Evolutionary conservation across 2,113 vertebrate genomes (phyloP).

Genomic region (Campylomormyrus tamandua): DNA sequence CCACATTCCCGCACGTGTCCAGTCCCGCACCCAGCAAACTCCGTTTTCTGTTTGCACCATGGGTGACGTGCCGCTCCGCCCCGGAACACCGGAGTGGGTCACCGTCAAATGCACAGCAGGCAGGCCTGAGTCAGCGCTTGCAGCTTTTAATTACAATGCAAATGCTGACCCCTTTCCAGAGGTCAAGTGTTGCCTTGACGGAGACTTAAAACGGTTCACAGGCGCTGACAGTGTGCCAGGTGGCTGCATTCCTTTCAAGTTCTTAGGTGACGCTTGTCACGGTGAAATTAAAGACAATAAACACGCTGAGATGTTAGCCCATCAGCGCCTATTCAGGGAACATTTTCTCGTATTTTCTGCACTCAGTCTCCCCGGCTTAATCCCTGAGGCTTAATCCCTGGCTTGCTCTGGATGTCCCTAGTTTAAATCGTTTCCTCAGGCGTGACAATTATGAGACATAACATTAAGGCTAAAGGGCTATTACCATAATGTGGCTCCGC

Average conservation of each 20-base stretch:
- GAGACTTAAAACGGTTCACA: slow-evolving; percentile 35
- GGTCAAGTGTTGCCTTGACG: slow-evolving; percentile 15
- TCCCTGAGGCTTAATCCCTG: too few species aligned
- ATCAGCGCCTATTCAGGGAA: background rate
- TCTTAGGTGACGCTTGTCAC: slow-evolving; percentile 37
- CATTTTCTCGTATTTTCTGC: background rate
- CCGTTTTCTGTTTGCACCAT: background rate
- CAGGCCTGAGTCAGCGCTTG: background rate
- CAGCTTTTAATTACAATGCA: background rate
- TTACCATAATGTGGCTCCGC: background rate
- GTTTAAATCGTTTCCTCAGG: background rate
- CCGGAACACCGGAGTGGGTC: background rate
- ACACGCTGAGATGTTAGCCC: slow-evolving; percentile 27
- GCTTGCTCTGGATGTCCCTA: background rate
- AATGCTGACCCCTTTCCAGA: background rate
- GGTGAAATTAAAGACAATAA: slow-evolving; percentile 38
- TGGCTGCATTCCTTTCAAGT: slow-evolving; percentile 52
- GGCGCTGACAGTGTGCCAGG: slow-evolving; percentile 14
- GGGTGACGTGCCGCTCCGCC: background rate
- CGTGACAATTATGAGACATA: background rate
- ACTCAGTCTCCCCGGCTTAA: too few species aligned
- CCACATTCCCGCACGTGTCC: slow-evolving; percentile 1
- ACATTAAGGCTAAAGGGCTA: background rate
- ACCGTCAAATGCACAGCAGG: background rate
- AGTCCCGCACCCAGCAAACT: background rate